Conservation (phyloP, 2,113 vertebrate genomes). For the Seriola quinqueradiata region DNA sequence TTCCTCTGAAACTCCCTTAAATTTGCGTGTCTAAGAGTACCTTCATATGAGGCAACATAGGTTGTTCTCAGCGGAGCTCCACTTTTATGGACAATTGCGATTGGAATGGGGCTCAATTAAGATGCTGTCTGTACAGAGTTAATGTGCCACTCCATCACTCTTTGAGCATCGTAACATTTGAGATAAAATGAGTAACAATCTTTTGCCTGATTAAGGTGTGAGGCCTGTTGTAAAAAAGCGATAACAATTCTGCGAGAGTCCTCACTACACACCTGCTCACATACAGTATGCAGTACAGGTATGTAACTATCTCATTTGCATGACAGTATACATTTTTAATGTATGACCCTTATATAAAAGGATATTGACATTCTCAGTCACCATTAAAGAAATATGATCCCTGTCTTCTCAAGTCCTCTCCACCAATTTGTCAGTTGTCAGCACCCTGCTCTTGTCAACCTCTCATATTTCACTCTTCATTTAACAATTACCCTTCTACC, state of each 20-base stretch:
- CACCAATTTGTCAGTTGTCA: slow-evolving; percentile 61
- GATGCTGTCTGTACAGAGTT: background rate
- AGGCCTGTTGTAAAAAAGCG: slow-evolving; percentile 6
- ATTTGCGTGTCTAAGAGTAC: background rate
- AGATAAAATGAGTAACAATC: background rate
- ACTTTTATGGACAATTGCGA: slow-evolving; percentile 2
- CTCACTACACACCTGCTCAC: background rate
- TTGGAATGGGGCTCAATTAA: background rate
- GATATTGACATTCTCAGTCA: slow-evolving; percentile 25
- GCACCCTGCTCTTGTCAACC: slow-evolving; percentile 48
- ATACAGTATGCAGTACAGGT: background rate
- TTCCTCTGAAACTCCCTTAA: background rate
- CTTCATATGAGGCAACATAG: background rate
- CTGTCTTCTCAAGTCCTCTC: slow-evolving; percentile 33
- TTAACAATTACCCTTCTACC: slow-evolving; percentile 63
- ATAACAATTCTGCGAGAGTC: background rate
- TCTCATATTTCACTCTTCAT: slow-evolving; percentile 62
- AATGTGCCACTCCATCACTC: background rate
- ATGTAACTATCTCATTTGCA: slow-evolving; percentile 6
- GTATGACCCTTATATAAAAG: slow-evolving; percentile 40
- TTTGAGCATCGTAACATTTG: background rate
- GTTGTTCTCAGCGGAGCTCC: background rate
- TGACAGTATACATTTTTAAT: slow-evolving; percentile 35
- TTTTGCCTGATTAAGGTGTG: background rate
- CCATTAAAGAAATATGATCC: slow-evolving; percentile 61